Evolutionary conservation across 2,113 vertebrate genomes (phyloP).

Genomic region (Oryzias melastigma): DNA sequence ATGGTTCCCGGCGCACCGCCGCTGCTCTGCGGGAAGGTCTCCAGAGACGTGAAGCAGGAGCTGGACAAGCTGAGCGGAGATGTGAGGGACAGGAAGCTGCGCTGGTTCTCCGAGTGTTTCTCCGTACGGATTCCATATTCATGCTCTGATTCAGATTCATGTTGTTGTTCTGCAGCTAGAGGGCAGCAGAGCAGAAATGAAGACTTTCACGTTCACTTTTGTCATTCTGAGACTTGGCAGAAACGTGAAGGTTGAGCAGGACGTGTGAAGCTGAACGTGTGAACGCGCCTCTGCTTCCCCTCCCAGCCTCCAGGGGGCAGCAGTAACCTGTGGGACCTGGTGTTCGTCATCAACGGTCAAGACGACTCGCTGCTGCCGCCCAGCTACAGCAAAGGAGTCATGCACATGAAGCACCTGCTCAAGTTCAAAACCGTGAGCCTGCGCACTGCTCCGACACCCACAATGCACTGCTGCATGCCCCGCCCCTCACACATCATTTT

Average conservation of each 20-base stretch:
- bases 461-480: conserved; percentile 1
- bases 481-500: conserved; percentile 1
- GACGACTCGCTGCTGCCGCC: conserved; percentile 93
- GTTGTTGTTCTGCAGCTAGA: too few relatives aligned
- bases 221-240: too few relatives aligned
- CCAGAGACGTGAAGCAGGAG: conserved; percentile 92
- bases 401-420: conserved; percentile 94
- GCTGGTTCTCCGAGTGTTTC: conserved; percentile 94
- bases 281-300: not conserved
- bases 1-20: conserved; percentile 84
- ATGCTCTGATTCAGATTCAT: not conserved
- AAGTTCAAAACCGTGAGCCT: conserved; percentile 81
- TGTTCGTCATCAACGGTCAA: conserved; percentile 89
- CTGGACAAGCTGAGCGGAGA: conserved; percentile 85
- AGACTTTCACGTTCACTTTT: too few relatives aligned
- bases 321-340: conserved; percentile 94
- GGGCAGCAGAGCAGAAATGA: too few relatives aligned
- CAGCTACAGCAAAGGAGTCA: conserved; percentile 91
- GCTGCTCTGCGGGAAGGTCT: conserved; percentile 92
- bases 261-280: not conserved
- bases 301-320: conserved; percentile 90
- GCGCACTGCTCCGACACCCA: not conserved
- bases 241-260: too few relatives aligned
- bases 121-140: conserved; percentile 75
- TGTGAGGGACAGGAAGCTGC: conserved; percentile 82